Base-by-base conservation (phyloP, 2,113 vertebrate species). In the Actenoides lindsayi region DNA sequence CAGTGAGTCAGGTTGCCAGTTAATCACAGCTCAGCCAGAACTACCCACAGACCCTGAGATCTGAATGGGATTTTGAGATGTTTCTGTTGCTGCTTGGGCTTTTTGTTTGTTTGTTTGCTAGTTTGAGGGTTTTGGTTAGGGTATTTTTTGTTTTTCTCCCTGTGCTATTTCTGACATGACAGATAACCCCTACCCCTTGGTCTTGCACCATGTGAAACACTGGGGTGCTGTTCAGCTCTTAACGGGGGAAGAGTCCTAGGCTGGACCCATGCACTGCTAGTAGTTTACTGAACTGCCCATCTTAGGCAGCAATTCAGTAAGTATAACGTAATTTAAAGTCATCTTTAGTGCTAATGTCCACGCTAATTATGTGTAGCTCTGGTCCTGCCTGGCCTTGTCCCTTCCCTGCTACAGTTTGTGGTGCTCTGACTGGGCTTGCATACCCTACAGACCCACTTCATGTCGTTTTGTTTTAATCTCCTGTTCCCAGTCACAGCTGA, bases 1-100 rank as follows among this genome's bases (percentile, higher is more conserved):
- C 56, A 65, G 28, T 42, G 56, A 18, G 7, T 74, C 41, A 48
- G 0, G 0, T 6, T 53, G 21, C 14, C 8, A 35, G 0, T 60
- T 51, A 48, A 44, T 25, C 15, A 41, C 10, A 6, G 35, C 17
- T 83, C 39, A 83, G 33, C 13, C 64, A 83, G 21, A 77, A 21
- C 12, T 23, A 63, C n/a, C 50, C 80, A 37, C 53, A 79, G 35
- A 51, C 25, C 5, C 46, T 19, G 31, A 77, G n/a, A n/a, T 70
- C 28, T 62, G 35, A 33, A 73, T 56, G 33, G 20, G 24, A 50
- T 78, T 51, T 35, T 68, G 27, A 2, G 3, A 7, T 50, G 30
- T 65, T 84, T 11, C 48, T 44, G 19, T 21, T 27, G 7, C 24
- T 74, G 21, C 13, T 68, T 41, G 16, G 15, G 4, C 5, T 24